Percentiles rank a stretch among this genome's conserved stretches.
Evolutionary conservation across 2,797 vertebrate species (phyloP).

Genomic region (Muraenolepis orangiensis): DNA sequence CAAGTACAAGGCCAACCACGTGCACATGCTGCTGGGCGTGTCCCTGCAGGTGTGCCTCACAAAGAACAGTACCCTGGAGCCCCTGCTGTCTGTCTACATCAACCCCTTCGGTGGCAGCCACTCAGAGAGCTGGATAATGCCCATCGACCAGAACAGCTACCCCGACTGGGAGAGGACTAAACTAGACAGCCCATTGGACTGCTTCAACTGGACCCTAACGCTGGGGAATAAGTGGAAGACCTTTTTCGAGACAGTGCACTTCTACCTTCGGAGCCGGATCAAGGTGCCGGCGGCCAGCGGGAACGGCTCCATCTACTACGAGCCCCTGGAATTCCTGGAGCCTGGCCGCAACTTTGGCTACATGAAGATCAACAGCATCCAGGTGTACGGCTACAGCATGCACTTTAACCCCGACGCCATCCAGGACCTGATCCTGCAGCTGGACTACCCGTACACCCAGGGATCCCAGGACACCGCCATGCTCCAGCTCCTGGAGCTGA

Average conservation of each 20-base stretch:
- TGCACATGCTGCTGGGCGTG: conserved; percentile 96
- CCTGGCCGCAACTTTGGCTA: conserved; percentile 89
- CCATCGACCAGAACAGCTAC: conserved; percentile 89
- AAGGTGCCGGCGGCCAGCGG: conserved; percentile 78
- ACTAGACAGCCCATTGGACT: conserved; percentile 91
- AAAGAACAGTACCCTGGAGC: conserved; percentile 96
- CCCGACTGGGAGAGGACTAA: conserved; percentile 98
- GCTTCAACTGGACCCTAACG: conserved; percentile 95
- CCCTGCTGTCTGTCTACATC: conserved; percentile 89
- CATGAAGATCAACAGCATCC: conserved; percentile 98
- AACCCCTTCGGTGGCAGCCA: conserved; percentile 98
- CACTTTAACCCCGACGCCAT: conserved; percentile 97
- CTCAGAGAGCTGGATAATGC: conserved; percentile 99
- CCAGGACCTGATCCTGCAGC: conserved; percentile 93
- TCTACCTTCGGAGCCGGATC: conserved; percentile 92
- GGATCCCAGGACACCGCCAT: conserved; percentile 95
- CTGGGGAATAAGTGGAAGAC: conserved; percentile 99
- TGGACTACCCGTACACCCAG: conserved; percentile 98
- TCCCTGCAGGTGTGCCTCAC: conserved; percentile 96
- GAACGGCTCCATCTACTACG: conserved; percentile 86
- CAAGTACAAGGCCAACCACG: conserved; percentile 94
- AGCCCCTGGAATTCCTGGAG: conserved; percentile 91
- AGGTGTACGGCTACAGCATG: conserved; percentile 98
- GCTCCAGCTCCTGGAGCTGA: conserved; percentile 92
- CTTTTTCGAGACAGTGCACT: conserved; percentile 97